Evolutionary conservation across 2,797 vertebrate species (phyloP).

Genomic region (Eulemur rubriventer): DNA sequence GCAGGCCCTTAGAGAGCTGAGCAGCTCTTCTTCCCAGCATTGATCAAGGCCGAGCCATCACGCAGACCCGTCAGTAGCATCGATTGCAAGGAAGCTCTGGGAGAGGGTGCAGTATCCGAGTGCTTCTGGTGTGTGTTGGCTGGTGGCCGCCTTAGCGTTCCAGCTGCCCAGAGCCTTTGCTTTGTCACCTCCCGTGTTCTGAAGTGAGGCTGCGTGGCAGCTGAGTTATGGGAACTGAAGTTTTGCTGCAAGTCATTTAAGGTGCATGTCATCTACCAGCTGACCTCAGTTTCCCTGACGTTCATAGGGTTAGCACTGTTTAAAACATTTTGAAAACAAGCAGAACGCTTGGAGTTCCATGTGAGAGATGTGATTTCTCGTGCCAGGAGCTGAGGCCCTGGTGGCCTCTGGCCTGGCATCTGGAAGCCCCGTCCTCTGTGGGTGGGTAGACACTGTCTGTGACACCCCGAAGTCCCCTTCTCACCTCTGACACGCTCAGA

Average conservation of each 20-base stretch:
- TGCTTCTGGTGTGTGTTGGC: not conserved
- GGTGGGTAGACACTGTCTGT: not conserved
- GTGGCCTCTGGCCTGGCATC: no score
- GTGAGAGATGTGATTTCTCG: not conserved
- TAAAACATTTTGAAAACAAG: not conserved
- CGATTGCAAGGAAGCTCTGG: not conserved
- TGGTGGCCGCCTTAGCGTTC: rapidly evolving
- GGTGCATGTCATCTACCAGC: not conserved
- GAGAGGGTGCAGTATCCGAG: not conserved
- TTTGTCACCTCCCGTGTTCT: not conserved
- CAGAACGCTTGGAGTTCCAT: not conserved
- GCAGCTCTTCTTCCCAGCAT: not conserved
- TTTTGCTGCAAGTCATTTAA: not conserved
- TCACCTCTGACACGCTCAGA: rapidly evolving
- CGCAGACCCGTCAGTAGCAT: rapidly evolving
- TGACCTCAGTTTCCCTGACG: not conserved
- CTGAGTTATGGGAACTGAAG: not conserved
- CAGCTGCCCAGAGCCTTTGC: not conserved
- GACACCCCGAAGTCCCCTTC: rapidly evolving
- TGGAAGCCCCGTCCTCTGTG: not conserved
- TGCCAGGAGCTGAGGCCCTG: not conserved
- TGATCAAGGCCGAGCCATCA: not conserved
- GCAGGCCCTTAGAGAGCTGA: not conserved
- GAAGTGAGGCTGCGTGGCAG: not conserved
- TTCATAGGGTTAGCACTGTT: not conserved